Base-by-base conservation (phyloP, 1,140 invertebrate genomes). In the Dendrolimus punctatus region DNA sequence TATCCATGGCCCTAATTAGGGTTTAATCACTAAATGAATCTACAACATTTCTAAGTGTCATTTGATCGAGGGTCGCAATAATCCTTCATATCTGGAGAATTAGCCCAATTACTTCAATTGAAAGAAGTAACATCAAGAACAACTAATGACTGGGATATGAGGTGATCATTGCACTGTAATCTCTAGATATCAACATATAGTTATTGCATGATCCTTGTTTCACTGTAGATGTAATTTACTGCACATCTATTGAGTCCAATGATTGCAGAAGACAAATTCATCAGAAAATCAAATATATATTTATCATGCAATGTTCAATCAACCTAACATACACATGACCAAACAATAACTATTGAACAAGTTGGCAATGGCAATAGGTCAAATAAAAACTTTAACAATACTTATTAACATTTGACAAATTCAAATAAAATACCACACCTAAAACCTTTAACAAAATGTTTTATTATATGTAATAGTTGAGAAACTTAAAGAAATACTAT, bases 161-260 rank as follows among this genome's bases (percentile, higher is more conserved):
- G 49, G 55, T 47, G 23, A 39, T 57, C 9, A 57, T 41, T 8
- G 55, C 23, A 9, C 10, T 39, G 10, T 51, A 0, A 41, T 47
- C 5, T 51, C 48, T 40, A 56, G 8, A 42, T n/a, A 37, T 51
- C 10, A 51, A 51, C 8, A 51, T 57, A 43, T 44, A 51, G n/a
- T 57, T 49, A 4, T 23, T 51, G 9, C 43, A 51, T 42, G 55
- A 57, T 36, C 55, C 55, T 23, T 51, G 49, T 7, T 57, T 51
- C 43, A 46, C 44, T 36, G 5, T 46, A 4, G 37, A 56, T 4
- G 51, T 53, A 41, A 47, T n/a, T n/a, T n/a, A n/a, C 44, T 36
- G 54, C 48, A 7, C 48, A 47, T 46, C 46, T 55, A 10, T 40
- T 57, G 10, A 37, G 44, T 8, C 8, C 48, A 39, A 9, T 57